Percentiles rank a stretch among this genome's conserved stretches.
These are phyloP conservation scores for Drosophila stalkeri DNA, from an alignment of 2,888 invertebrate genomes.

Conservation along the genomic window DNA sequence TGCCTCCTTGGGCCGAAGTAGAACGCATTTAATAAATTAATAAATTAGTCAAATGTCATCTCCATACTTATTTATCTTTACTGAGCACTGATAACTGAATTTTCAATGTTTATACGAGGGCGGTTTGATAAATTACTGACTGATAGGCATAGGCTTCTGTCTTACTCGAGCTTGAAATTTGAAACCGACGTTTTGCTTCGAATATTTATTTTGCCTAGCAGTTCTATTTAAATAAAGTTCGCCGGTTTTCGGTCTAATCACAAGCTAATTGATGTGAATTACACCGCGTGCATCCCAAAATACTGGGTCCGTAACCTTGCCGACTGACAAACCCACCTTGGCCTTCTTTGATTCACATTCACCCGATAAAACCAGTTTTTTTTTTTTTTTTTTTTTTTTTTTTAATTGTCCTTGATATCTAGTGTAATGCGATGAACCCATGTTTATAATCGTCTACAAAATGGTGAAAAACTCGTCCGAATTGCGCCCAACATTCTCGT, in stretches of 20 bases:
- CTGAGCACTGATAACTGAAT: conserved; percentile 56
- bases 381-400: background rate
- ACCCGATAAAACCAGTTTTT: background rate
- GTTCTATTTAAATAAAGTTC: background rate
- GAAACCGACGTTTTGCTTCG: background rate
- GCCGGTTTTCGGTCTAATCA: background rate
- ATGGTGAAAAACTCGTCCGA: conserved; percentile 2
- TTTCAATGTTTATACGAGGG: conserved; percentile 19
- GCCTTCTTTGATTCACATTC: conserved; percentile 1
- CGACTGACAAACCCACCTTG: conserved; percentile 3
- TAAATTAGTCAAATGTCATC: conserved; percentile 65
- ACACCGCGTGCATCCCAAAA: background rate
- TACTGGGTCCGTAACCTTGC: background rate
- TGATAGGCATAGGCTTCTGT: background rate
- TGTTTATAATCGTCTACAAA: background rate
- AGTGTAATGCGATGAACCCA: background rate
- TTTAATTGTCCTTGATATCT: background rate
- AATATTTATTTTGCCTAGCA: background rate
- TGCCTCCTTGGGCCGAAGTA: background rate
- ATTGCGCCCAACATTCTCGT: background rate
- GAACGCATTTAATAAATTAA: conserved; percentile 61
- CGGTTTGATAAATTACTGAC: background rate
- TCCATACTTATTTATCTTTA: conserved; percentile 61
- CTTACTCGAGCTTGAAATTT: background rate
- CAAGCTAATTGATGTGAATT: background rate